A percentile compares a stretch with the other conserved stretches of the same genome.
Conservation (phyloP, 2,113 vertebrate genomes). For the Heloderma charlesbogerti region DNA sequence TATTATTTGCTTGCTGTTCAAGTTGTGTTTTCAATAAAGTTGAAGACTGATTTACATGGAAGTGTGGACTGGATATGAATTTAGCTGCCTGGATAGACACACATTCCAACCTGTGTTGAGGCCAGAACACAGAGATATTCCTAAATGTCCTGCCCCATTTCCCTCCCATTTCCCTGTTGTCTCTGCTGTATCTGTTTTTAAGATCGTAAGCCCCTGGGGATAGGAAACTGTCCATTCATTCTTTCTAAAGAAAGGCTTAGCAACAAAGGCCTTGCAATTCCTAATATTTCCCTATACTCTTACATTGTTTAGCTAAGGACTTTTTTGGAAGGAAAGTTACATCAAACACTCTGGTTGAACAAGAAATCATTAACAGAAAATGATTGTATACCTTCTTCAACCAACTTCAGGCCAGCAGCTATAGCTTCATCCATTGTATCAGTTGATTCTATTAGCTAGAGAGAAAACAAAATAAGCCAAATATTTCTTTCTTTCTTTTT, state of each 20-base stretch:
- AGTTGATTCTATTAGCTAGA: constrained; percentile 83
- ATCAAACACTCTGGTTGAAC: not conserved
- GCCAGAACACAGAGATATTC: no score
- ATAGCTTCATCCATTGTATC: constrained; percentile 87
- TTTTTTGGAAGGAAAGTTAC: not conserved
- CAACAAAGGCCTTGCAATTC: not conserved
- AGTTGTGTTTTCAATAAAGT: no score
- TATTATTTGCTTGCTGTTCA: no score
- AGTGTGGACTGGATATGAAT: no score
- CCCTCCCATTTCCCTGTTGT: no score
- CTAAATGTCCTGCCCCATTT: not conserved
- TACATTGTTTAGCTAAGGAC: not conserved
- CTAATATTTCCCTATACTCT: not conserved
- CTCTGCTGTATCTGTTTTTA: not conserved
- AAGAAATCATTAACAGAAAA: not conserved
- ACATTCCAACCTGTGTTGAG: no score
- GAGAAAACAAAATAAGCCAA: not conserved
- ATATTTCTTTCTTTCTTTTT: not conserved
- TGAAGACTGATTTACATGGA: no score
- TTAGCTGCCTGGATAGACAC: no score
- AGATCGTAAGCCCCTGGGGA: not conserved
- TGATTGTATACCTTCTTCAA: constrained; percentile 79
- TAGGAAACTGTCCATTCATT: not conserved
- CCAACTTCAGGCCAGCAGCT: constrained; percentile 79
- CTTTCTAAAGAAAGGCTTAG: not conserved